Evolutionary conservation across 2,113 vertebrate genomes (phyloP), one percentile per base, ranked within the genome.

Genomic region (Pseudolaguvia tuberculata): DNA sequence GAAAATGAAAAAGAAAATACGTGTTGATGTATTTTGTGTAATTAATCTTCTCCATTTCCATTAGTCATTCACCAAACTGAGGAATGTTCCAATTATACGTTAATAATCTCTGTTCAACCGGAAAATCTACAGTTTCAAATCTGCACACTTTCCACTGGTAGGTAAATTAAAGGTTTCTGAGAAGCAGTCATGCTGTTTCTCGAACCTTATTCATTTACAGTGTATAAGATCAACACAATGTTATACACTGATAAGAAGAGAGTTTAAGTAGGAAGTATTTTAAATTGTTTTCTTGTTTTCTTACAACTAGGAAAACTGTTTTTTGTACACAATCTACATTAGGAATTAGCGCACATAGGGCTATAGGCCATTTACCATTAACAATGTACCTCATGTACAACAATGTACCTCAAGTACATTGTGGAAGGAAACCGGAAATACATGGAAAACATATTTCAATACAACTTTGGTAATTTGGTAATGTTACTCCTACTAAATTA

Each of bases 41-140:
- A 0, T 14, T 45, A 18, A 1, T 0, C 20, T 55, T 73, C 10
- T 53, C 42, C 45, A 27, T 71, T 68, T 79, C 35, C 52, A 65
- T 42, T 51, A 45, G 59, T 53, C 57, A 74, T 59, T 35, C 69
- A 65, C 2, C 27, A 17, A 35, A 12, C n/a, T n/a, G n/a, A n/a
- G n/a, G n/a, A n/a, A n/a, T 25, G 39, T 50, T 23, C 21, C 31
- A 63, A 21, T 68, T 14, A 62, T 42, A 17, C 17, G 65, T 18
- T 53, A 11, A 18, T 27, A 25, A 42, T 72, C 5, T 50, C 35
- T 18, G 15, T 56, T 59, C 27, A 48, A 58, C 14, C 59, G 79
- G 74, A 77, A 77, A 50, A 59, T 52, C 67, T 68, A 12, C 21
- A 55, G 53, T 56, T 73, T 67, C 62, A 76, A 75, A 72, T 42